Base-by-base conservation (phyloP, 2,797 vertebrate genomes). In the Typhlichthys eigenmanni region DNA sequence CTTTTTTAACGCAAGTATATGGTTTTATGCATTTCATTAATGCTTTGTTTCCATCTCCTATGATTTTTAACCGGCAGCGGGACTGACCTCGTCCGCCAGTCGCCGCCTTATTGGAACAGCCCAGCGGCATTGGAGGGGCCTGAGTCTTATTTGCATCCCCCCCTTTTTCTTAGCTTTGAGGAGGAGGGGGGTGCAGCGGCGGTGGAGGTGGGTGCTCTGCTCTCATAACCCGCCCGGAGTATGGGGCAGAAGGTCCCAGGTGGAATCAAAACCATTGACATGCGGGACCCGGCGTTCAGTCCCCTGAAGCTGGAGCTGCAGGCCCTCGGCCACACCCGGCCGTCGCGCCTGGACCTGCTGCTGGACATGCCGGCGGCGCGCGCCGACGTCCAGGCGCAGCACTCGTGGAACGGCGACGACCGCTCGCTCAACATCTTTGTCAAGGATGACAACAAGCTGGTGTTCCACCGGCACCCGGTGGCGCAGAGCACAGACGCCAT, bases 191-290 rank as follows among this genome's bases (percentile, higher is more conserved):
- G 17, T 45, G 46, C 34, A 14, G 56, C 11, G 12, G 54, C 13
- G 32, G n/a, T 3, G 19, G 52, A 17, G 51, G 17, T 16, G 51
- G 4, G 50, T 50, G 43, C 78, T 4, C 10, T 83, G 67, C 86
- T 69, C 58, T 52, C 62, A 1, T 61, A 85, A 68, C 80, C 51
- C 53, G 83, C 70, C 76, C 89, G 57, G 89, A 88, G 86, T 50
- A 99, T 99, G 98, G 98, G 98, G 84, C 98, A 99, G 89, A 98
- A 98, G 85, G 97, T 99, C 88, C 96, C 98, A 1, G 98, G 96
- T 60, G 97, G 98, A 62, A 96, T 99, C 71, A 98, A 98, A 92
- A 97, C 97, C 0, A 96, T 98, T 89, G 98, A 98, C 83, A 97
- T 99, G 95, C 92, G 95, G 84, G 96, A 98, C 89, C 95, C 96